phyloP scores from a whole-genome alignment of 2,797 vertebrate species.

The Psittacula echo region DNA sequence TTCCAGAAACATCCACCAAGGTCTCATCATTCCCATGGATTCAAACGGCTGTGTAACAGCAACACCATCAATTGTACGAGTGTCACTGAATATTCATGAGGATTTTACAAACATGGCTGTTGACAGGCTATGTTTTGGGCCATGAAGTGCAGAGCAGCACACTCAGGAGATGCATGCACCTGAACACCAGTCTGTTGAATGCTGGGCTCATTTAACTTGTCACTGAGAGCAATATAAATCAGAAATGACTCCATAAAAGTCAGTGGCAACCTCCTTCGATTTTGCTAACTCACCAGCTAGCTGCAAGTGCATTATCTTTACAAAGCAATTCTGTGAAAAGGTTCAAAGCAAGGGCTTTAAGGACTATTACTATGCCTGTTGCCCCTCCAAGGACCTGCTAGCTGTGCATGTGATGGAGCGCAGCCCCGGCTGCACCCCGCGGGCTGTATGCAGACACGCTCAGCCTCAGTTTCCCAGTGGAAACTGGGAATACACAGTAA shows the following conservation, averaged over 20 bases:
- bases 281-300: background rate
- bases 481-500: background rate
- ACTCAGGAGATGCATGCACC: background rate
- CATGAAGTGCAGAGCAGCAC: rapidly evolving
- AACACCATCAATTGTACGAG: background rate
- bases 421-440: background rate
- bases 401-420: background rate
- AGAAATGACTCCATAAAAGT: slow-evolving; percentile 29
- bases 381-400: background rate
- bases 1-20: background rate
- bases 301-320: background rate
- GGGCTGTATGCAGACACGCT: rapidly evolving
- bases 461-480: slow-evolving; percentile 40
- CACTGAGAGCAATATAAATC: slow-evolving; percentile 16
- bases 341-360: slow-evolving; percentile 12
- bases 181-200: slow-evolving; percentile 20
- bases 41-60: background rate
- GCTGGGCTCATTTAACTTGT: slow-evolving; percentile 36
- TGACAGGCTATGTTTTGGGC: background rate
- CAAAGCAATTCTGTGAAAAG: background rate
- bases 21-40: background rate
- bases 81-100: background rate
- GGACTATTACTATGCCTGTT: background rate
- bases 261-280: background rate
- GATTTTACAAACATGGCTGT: background rate